Conservation (phyloP, 2,888 invertebrate species). For the Dryobotodes eremita region DNA sequence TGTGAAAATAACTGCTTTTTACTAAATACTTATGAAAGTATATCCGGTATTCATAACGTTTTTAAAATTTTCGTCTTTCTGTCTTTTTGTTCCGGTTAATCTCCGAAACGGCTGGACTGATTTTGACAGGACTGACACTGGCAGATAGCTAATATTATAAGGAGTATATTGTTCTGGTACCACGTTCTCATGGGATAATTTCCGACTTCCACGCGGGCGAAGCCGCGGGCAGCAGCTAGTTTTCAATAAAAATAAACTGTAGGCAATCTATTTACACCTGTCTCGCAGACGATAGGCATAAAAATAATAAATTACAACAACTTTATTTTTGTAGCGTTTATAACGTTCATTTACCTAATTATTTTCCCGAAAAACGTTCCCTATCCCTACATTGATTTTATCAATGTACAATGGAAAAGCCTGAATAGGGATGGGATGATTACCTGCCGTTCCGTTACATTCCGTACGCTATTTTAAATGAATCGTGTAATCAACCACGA, state of each 20-base stretch:
- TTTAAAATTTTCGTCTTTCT: no score
- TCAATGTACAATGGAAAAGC: constrained; percentile 19
- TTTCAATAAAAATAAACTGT: not conserved
- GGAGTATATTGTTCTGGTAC: no score
- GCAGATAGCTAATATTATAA: no score
- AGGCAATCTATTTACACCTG: not conserved
- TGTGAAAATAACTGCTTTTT: no score
- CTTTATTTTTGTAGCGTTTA: not conserved
- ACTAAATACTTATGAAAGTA: no score
- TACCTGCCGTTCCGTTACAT: constrained; percentile 48
- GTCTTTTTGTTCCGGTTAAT: no score
- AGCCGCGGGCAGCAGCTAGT: no score
- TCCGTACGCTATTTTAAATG: constrained; percentile 63
- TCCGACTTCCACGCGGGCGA: no score
- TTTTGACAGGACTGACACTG: no score
- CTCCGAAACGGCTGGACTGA: no score
- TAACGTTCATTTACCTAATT: constrained; percentile 19
- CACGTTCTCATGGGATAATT: no score
- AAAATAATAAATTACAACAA: not conserved
- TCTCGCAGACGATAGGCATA: not conserved
- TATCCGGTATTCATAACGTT: no score
- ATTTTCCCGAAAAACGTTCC: constrained; percentile 2
- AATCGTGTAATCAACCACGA: constrained; percentile 75
- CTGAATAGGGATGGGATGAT: constrained; percentile 56
- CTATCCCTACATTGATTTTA: constrained; percentile 23